A percentile compares a stretch with the other conserved stretches of the same genome.
Conservation (phyloP, 2,797 vertebrate genomes). For the Distichodus sexfasciatus region DNA sequence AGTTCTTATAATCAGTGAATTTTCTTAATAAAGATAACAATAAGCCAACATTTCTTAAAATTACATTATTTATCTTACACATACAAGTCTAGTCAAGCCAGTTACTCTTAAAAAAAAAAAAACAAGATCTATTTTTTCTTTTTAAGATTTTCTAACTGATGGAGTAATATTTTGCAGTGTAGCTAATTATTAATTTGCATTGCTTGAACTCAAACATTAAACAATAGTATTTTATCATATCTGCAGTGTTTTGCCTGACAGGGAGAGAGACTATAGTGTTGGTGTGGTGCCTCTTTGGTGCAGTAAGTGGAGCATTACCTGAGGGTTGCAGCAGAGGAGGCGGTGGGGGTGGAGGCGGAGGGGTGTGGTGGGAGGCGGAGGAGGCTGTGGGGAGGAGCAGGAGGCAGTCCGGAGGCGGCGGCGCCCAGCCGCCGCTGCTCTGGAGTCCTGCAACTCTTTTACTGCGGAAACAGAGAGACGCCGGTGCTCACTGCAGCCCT, state of each 20-base stretch:
- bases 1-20: too few species aligned
- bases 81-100: too few species aligned
- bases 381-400: constrained; percentile 64
- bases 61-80: too few species aligned
- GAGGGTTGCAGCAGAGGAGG: constrained; percentile 78
- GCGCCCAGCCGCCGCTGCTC: constrained; percentile 44
- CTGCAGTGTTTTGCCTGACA: neutral
- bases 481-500: neutral
- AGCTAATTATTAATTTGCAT: too few species aligned
- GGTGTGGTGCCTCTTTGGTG: neutral
- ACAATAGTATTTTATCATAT: neutral
- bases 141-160: too few species aligned
- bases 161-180: too few species aligned
- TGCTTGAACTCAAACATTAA: neutral
- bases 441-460: constrained; percentile 66
- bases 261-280: neutral
- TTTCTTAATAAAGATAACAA: too few species aligned
- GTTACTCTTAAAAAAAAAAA: too few species aligned
- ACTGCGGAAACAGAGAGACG: constrained; percentile 56
- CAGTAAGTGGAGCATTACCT: constrained; percentile 63
- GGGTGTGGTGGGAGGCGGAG: constrained; percentile 68
- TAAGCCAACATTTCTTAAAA: too few species aligned
- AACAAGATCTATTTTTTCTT: too few species aligned
- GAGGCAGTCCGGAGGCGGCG: constrained; percentile 59
- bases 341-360: constrained; percentile 74